Base-by-base conservation (phyloP, 2,797 vertebrate species). In the Echeneis naucrates region DNA sequence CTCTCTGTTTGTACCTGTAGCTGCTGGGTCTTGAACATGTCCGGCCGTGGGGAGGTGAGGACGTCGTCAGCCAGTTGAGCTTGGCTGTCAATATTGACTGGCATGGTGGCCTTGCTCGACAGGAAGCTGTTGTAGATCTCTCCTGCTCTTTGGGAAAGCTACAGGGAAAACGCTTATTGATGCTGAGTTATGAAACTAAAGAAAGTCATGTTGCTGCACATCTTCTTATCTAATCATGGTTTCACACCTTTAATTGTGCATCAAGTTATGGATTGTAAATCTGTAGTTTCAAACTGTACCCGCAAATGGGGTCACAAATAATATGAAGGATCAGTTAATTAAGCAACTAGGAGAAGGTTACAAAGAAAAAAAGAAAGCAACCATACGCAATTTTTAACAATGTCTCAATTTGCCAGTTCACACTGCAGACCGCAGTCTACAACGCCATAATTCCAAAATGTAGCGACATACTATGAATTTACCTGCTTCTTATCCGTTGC, bases 11-110 rank as follows among this genome's bases (percentile, higher is more conserved):
- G 13, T 92, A 99, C 98, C 96, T 99, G 98, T 57, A 99, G 95
- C 74, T 99, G 98, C 79, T 99, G 98, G 67, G 97, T 96, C 92
- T 96, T 99, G 93, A 99, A 99, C 98, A 99, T 99, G 92, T 97
- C 96, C 0, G 98, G 97, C 71, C 96, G 95, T 0, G 98, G 98
- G 6, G 97, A 97, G 8, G 95, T 96, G 84, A 99, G 97, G 76
- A 98, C 95, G 80, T 99, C 98, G 3, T 98, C 98, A 0, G 97
- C 98, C 92, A 99, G 60, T 92, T 99, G 97, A 30, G 97, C 98
- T 80, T 99, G 98, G 90, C 98, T 99, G 89, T 99, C 98, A 16
- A 99, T 99, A 93, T 99, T 99, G 88, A 99, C 97, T 0, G 98
- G 98, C 24, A 96, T 99, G 77, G 97, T 97, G 87, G 98, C 98